Base-by-base conservation (phyloP, 1,140 invertebrate genomes). In the Leptopilina clavipes region DNA sequence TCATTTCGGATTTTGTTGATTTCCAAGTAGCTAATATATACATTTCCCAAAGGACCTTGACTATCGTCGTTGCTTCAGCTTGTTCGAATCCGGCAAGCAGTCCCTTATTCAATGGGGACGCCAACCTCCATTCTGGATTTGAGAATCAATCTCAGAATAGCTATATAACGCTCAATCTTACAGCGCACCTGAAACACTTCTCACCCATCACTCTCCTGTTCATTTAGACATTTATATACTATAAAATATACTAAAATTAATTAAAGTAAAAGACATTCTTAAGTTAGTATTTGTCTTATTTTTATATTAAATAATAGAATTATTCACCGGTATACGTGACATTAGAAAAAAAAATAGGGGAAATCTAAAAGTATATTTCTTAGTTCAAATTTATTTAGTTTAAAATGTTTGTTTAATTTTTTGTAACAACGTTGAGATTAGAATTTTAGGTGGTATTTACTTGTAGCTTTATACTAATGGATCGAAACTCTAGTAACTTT, bases 101-200 rank as follows among this genome's bases (percentile, higher is more conserved):
- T 59, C 56, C 59, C 25, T 37, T 22, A 65, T 65, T 65, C 59
- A 65, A 65, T 65, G n/a, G 59, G 22, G 59, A 65, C 59, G 59
- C 59, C 59, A 65, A 37, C 59, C 59, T 65, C 59, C 59, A 65
- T 65, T 65, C 59, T 65, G n/a, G 59, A 65, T 65, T 65, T 65
- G 25, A 31, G 25, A 65, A 65, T 65, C 59, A 65, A 65, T 65
- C 59, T 65, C 22, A 37, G 59, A 37, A 9, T 40, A 9, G 3
- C 0, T 45, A 6, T 45, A 17, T 52, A 65, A 31, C 14, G 25
- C 59, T 65, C 59, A 65, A 65, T 31, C 59, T 65, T 22, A 65
- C 59, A 65, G 31, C 22, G 11, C 59, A 37, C 59, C 59, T 65
- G 59, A 65, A 65, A 65, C 59, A 37, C 31, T 11, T 65, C 25